Conservation (phyloP, 1,140 invertebrate genomes). For the Neoseiulus cucumeris region DNA sequence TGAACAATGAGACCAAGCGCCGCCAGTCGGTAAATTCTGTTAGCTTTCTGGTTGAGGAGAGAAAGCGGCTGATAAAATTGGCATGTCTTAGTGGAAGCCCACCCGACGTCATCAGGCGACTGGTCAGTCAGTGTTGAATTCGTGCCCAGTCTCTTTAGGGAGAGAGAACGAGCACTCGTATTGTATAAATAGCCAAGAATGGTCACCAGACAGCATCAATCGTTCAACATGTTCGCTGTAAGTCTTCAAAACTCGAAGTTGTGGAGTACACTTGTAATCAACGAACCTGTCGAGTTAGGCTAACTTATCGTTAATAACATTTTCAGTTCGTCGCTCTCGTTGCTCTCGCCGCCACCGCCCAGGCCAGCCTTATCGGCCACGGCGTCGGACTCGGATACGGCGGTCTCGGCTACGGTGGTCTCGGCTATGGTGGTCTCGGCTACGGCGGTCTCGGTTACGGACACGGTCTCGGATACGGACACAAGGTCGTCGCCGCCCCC, state of each 20-base stretch:
- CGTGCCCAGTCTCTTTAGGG: neutral
- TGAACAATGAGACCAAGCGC: too few species aligned
- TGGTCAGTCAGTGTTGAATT: neutral
- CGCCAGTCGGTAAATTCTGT: too few species aligned
- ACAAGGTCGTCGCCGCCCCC: neutral
- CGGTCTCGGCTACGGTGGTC: neutral
- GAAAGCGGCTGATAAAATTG: too few species aligned
- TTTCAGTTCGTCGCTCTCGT: neutral
- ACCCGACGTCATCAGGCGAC: too few species aligned
- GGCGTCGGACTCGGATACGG: neutral
- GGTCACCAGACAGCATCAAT: neutral
- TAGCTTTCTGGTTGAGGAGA: too few species aligned
- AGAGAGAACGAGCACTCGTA: neutral
- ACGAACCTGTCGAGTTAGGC: neutral
- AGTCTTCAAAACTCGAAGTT: neutral
- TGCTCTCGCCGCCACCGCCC: neutral
- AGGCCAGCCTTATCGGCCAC: neutral
- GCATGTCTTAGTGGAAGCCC: too few species aligned
- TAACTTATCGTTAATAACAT: neutral
- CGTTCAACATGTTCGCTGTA: conserved; percentile 4
- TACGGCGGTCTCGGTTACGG: conserved; percentile 1
- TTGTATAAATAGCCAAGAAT: neutral
- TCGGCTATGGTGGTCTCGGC: conserved; percentile 3
- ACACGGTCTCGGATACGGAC: neutral
- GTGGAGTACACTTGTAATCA: neutral